A percentile compares a stretch with the other conserved stretches of the same genome.
These are phyloP conservation scores for Unio delphinus DNA, from an alignment of 2,888 invertebrate species.

Conservation along the genomic window DNA sequence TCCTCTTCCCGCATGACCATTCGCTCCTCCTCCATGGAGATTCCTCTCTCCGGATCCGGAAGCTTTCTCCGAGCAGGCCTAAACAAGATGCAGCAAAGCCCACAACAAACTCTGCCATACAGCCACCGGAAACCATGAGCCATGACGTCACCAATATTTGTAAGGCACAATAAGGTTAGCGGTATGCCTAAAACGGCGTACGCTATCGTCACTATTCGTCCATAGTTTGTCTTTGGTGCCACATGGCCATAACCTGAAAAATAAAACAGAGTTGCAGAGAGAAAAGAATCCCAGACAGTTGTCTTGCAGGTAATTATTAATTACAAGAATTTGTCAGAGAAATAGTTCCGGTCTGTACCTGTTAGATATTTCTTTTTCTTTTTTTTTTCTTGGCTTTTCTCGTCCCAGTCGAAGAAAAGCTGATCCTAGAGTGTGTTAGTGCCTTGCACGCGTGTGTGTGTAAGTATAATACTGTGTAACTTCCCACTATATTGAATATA, in stretches of 20 bases:
- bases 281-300: too few relatives aligned
- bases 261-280: slow-evolving; percentile 2
- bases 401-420: too few relatives aligned
- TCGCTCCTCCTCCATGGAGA: slow-evolving; percentile 28
- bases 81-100: slow-evolving; percentile 62
- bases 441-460: too few relatives aligned
- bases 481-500: too few relatives aligned
- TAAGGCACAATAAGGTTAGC: slow-evolving; percentile 65
- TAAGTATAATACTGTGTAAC: too few relatives aligned
- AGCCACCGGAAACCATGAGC: slow-evolving; percentile 74
- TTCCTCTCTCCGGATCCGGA: slow-evolving; percentile 55
- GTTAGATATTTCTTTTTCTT: too few relatives aligned
- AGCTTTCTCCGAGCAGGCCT: slow-evolving; percentile 45
- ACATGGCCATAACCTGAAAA: slow-evolving; percentile 69
- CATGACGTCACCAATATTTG: slow-evolving; percentile 69
- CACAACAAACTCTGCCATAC: slow-evolving; percentile 73
- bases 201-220: slow-evolving; percentile 66
- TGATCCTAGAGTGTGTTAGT: too few relatives aligned
- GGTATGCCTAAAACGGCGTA: slow-evolving; percentile 70
- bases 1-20: slow-evolving; percentile 46
- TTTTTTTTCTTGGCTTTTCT: too few relatives aligned
- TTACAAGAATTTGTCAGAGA: too few relatives aligned
- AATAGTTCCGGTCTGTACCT: too few relatives aligned
- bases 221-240: slow-evolving; percentile 64
- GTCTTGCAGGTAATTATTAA: too few relatives aligned